Percentiles rank a stretch among this genome's conserved stretches.
These are phyloP conservation scores for Drosophila maculinotata DNA, from an alignment of 2,888 invertebrate species.

Conservation along the genomic window DNA sequence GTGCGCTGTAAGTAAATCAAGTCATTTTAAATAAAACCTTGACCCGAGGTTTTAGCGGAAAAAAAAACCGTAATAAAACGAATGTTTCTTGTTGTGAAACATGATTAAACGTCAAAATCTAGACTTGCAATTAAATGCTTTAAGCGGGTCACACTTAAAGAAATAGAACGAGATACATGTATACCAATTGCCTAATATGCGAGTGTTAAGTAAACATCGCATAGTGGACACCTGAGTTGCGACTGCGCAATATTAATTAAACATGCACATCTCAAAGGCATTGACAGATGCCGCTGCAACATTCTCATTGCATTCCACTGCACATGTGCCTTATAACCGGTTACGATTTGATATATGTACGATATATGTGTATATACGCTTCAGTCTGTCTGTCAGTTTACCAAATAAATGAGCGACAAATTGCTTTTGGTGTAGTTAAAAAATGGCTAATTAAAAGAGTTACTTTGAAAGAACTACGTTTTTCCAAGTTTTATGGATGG, in stretches of 20 bases:
- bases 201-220: conserved; percentile 2
- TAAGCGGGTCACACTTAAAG: background rate
- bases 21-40: conserved; percentile 9
- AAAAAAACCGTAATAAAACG: background rate
- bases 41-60: conserved; percentile 3
- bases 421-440: background rate
- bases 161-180: background rate
- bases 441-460: too few relatives aligned
- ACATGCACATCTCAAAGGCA: conserved; percentile 13
- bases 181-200: conserved; percentile 17
- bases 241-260: conserved; percentile 33
- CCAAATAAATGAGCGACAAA: conserved; percentile 5
- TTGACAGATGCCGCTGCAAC: conserved; percentile 19
- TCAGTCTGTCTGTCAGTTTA: conserved; percentile 6
- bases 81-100: conserved; percentile 13
- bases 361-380: background rate
- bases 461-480: too few relatives aligned
- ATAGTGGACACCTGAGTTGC: conserved; percentile 21
- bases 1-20: background rate
- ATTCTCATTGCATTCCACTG: conserved; percentile 19
- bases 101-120: conserved; percentile 11
- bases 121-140: background rate
- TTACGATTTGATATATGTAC: conserved; percentile 18
- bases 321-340: conserved; percentile 15
- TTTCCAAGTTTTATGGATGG: too few relatives aligned